Percentiles rank a stretch among this genome's conserved stretches.
Evolutionary conservation across 2,797 vertebrate species (phyloP).

Genomic region (Onychomys arenicola): DNA sequence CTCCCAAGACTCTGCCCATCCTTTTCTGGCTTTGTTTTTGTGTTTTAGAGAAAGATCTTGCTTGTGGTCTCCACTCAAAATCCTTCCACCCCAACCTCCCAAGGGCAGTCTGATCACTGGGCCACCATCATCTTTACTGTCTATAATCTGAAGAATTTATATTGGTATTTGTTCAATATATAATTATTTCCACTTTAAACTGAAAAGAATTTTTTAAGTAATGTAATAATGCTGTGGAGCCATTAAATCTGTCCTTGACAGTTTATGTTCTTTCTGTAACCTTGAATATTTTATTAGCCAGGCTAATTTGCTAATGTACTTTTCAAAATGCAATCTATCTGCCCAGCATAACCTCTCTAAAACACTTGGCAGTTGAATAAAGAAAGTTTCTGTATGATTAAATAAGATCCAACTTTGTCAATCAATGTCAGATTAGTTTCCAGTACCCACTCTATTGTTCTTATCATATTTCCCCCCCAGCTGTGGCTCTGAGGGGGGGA

Average conservation of each 20-base stretch:
- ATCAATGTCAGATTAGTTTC: background rate
- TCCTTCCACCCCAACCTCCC: background rate
- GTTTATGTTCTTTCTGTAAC: constrained; percentile 47
- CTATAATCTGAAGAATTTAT: background rate
- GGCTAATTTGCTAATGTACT: constrained; percentile 63
- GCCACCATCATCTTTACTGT: background rate
- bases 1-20: background rate
- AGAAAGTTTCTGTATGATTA: constrained; percentile 7
- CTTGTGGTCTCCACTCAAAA: background rate
- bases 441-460: background rate
- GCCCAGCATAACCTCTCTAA: constrained; percentile 1
- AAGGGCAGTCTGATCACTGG: background rate
- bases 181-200: constrained; percentile 40
- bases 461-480: background rate
- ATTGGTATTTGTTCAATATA: constrained; percentile 27
- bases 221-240: background rate
- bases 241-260: constrained; percentile 29
- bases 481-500: background rate
- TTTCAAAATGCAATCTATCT: constrained; percentile 54
- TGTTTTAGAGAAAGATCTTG: background rate
- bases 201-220: constrained; percentile 40
- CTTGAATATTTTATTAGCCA: constrained; percentile 70
- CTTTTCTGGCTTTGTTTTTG: background rate
- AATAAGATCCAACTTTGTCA: constrained; percentile 14
- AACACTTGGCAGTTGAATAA: constrained; percentile 17